These are phyloP conservation scores for Rhadinocentrus ornatus DNA, from an alignment of 2,797 vertebrate species.

Conservation along the genomic window DNA sequence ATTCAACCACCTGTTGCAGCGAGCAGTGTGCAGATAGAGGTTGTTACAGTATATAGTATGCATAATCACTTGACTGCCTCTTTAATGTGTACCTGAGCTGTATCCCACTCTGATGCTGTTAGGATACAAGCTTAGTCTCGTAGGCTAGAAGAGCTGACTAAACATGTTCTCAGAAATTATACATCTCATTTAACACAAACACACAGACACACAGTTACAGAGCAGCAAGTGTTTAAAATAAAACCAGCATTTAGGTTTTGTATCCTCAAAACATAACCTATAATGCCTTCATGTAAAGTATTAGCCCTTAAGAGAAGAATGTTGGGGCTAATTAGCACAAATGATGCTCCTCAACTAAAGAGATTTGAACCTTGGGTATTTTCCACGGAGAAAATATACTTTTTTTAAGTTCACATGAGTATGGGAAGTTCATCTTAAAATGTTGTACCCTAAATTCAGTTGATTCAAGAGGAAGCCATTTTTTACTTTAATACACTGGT, in stretches of 20 bases:
- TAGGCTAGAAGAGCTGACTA: conserved; percentile 2
- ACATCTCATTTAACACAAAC: neutral
- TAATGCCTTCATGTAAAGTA: too few species aligned
- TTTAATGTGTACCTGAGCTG: conserved; percentile 31
- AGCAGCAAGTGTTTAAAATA: conserved; percentile 4
- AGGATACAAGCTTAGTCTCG: conserved; percentile 3
- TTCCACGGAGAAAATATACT: neutral
- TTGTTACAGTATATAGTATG: conserved; percentile 42
- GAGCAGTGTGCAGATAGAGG: conserved; percentile 22
- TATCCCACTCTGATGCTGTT: neutral
- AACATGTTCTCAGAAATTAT: conserved; percentile 1
- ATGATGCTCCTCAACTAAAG: neutral
- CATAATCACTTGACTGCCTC: conserved; percentile 20
- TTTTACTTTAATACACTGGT: too few species aligned
- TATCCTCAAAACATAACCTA: neutral
- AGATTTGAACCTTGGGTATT: too few species aligned
- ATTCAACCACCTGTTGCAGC: conserved; percentile 32
- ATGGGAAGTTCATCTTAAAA: too few species aligned
- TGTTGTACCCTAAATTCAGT: too few species aligned
- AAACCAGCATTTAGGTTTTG: neutral
- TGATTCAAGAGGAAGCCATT: too few species aligned
- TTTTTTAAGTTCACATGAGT: too few species aligned
- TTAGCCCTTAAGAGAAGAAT: neutral
- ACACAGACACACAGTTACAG: conserved; percentile 1
- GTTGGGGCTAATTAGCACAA: neutral